Base-by-base conservation (phyloP, 2,797 vertebrate genomes). In the Semotilus atromaculatus region DNA sequence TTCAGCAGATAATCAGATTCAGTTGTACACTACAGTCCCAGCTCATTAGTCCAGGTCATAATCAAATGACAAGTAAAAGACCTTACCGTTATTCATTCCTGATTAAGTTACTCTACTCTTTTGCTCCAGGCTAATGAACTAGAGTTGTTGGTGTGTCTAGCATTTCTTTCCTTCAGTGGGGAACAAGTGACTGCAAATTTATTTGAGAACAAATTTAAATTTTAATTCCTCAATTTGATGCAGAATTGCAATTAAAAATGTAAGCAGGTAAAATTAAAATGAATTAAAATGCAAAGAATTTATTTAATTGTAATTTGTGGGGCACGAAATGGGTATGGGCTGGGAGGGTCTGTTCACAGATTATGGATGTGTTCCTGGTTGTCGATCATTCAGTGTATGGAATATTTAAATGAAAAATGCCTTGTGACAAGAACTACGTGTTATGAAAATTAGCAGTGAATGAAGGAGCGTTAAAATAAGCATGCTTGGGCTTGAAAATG, bases 1-100 rank as follows among this genome's bases (percentile, higher is more conserved):
- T 97, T 91, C 29, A 29, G 29, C 9, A 82, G 8, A 31, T 29
- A 36, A 67, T 48, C 7, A 10, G 26, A 66, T 74, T 26, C 19
- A 60, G 18, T 45, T 53, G 9, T 80, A 38, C 23, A 38, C 8
- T 68, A 38, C 14, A 26, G 64, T 38, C 67, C 36, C 11, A 21
- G 9, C 34, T 70, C 23, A 38, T 68, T 14, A 26, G 6, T 64
- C 26, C 26, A 31, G 60, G 13, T 64, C 26, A 43, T 38, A 70
- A 58, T 70, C 1, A 29, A 55, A 80, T 80, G 5, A 55, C 7
- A 70, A 26, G 16, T 29, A 9, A 80, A 10, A 68, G 8, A 48
- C 14, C 36, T 38, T 9, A 38, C 23, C 1, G 13, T 72, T 21
- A 85, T 29, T 68, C 19, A 23, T 16, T 21, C 53, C 31, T 26